phyloP scores from a whole-genome alignment of 2,113 vertebrate genomes.

The Siphamia tubifer region DNA sequence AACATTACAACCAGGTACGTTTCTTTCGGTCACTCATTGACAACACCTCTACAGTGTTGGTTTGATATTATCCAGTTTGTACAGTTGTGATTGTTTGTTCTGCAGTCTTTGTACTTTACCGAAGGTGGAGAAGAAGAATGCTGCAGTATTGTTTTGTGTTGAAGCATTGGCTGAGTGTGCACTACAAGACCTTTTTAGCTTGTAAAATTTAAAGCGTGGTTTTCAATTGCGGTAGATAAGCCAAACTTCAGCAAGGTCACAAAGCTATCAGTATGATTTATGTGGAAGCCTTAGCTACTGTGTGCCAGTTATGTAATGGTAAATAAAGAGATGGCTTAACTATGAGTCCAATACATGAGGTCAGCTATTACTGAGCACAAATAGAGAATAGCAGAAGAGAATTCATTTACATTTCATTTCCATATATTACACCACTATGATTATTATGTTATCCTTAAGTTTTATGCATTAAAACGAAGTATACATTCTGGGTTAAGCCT shows the following conservation, averaged over 20 bases:
- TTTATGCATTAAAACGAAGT: background rate
- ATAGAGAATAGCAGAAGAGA: background rate
- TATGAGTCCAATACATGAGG: background rate
- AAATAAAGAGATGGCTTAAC: background rate
- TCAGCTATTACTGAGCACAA: background rate
- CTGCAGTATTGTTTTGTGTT: background rate
- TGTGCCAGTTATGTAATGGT: background rate
- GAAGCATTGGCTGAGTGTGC: background rate
- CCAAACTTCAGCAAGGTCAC: constrained; percentile 7
- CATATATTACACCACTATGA: background rate
- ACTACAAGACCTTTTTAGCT: background rate
- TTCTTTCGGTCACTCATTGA: background rate
- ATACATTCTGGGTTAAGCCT: too few relatives aligned
- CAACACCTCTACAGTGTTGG: background rate
- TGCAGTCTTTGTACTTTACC: background rate
- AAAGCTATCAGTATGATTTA: constrained; percentile 6
- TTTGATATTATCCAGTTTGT: background rate
- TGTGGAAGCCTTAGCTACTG: background rate
- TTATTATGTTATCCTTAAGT: background rate
- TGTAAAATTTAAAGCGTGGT: background rate
- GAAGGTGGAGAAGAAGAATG: background rate
- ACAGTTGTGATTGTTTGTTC: background rate
- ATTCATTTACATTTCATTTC: constrained; percentile 15
- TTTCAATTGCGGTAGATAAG: constrained; percentile 16
- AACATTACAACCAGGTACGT: constrained; percentile 1